Conservation (phyloP, 2,888 invertebrate genomes). For the Tuberolachnus salignus region DNA sequence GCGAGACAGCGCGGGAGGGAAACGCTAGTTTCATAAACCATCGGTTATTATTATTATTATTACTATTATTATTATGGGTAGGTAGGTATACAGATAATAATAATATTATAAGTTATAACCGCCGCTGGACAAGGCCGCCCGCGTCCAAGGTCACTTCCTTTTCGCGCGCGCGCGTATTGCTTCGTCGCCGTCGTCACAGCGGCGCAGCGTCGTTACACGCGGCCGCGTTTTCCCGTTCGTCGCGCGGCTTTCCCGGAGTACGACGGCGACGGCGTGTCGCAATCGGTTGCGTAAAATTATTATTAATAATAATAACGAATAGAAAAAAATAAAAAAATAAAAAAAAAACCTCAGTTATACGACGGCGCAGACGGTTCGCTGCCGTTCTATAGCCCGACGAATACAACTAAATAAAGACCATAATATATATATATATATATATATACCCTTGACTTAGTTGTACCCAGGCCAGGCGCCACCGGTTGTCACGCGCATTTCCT, state of each 20-base stretch:
- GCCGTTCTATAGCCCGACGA: neutral
- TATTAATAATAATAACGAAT: constrained; percentile 25
- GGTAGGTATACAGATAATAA: constrained; percentile 8
- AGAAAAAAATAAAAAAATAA: neutral
- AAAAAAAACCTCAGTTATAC: constrained; percentile 25
- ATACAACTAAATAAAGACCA: constrained; percentile 6
- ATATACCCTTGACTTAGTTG: constrained; percentile 54
- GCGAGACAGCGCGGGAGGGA: neutral
- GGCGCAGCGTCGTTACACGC: constrained; percentile 23
- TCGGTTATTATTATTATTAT: neutral
- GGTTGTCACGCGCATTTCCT: constrained; percentile 53
- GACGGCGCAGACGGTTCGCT: neutral
- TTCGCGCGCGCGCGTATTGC: constrained; percentile 29
- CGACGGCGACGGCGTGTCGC: constrained; percentile 17
- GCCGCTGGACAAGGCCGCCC: constrained; percentile 41
- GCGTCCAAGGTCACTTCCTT: constrained; percentile 53
- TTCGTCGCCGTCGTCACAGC: constrained; percentile 5
- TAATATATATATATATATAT: neutral
- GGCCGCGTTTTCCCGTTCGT: constrained; percentile 52
- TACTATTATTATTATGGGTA: neutral
- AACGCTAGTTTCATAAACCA: constrained; percentile 26
- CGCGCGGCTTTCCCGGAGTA: constrained; percentile 51
- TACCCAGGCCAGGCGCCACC: constrained; percentile 41
- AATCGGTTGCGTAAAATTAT: constrained; percentile 42
- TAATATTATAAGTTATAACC: constrained; percentile 5